Conservation (phyloP, 1,140 invertebrate species). For the Tenebrio molitor region DNA sequence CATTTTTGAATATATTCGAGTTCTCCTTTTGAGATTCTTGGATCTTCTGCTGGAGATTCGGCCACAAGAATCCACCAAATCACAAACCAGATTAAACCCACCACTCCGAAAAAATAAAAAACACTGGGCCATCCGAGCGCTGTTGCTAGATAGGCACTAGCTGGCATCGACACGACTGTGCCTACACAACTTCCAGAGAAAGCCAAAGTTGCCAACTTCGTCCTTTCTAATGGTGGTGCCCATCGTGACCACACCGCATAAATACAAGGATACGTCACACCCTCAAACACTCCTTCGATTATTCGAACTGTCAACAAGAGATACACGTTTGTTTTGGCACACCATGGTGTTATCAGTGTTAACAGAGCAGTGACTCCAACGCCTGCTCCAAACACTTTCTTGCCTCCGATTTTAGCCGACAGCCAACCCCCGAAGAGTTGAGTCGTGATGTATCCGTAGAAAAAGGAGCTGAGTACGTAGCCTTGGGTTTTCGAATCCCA, state of each 20-base stretch:
- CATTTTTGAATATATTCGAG: conserved; percentile 79
- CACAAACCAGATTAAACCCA: conserved; percentile 75
- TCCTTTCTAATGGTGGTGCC: conserved; percentile 87
- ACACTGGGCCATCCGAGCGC: conserved; percentile 86
- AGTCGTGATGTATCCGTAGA: conserved; percentile 83
- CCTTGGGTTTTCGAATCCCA: conserved; percentile 86
- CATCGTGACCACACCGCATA: conserved; percentile 90
- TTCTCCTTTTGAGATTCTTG: conserved; percentile 79
- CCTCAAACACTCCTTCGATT: conserved; percentile 90
- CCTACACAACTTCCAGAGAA: conserved; percentile 89
- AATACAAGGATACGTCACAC: conserved; percentile 91
- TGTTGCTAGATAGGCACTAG: conserved; percentile 79
- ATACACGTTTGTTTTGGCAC: conserved; percentile 78
- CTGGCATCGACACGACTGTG: conserved; percentile 83
- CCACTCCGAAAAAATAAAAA: conserved; percentile 87
- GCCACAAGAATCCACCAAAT: conserved; percentile 79
- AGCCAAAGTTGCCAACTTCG: conserved; percentile 80
- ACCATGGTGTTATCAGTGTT: conserved; percentile 84
- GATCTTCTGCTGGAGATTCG: conserved; percentile 82
- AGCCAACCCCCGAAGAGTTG: conserved; percentile 75
- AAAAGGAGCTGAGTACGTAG: conserved; percentile 87
- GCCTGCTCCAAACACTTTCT: conserved; percentile 82
- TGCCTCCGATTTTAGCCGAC: conserved; percentile 70
- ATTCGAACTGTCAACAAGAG: conserved; percentile 82
- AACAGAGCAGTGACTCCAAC: conserved; percentile 84